phyloP scores from a whole-genome alignment of 1,140 invertebrate genomes.

The Agraylea sexmaculata region DNA sequence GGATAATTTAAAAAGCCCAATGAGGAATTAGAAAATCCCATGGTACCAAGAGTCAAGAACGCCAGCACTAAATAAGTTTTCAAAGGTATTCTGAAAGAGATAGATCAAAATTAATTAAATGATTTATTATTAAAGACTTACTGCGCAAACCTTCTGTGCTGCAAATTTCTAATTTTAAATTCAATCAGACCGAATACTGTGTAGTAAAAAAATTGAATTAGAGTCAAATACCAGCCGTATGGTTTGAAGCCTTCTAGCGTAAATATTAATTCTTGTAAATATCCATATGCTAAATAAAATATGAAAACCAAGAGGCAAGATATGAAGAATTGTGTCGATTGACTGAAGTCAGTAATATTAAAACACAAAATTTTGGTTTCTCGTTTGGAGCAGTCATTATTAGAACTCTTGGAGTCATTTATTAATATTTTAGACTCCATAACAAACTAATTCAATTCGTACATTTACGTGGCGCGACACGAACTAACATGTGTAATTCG shows the following conservation, averaged over 20 bases:
- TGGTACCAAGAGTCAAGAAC: constrained; percentile 81
- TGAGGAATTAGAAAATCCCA: constrained; percentile 92
- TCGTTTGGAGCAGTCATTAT: constrained; percentile 12
- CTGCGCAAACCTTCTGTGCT: constrained; percentile 46
- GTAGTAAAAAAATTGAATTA: constrained; percentile 85
- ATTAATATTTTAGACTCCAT: constrained; percentile 11
- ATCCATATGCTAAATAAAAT: constrained; percentile 84
- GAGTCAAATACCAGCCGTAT: constrained; percentile 85
- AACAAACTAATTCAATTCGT: background rate
- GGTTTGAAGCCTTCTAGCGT: constrained; percentile 76
- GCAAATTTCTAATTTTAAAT: constrained; percentile 50
- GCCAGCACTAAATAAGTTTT: constrained; percentile 71
- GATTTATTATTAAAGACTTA: constrained; percentile 5
- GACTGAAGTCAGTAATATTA: constrained; percentile 54
- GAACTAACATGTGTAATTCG: background rate
- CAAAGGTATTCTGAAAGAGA: constrained; percentile 66
- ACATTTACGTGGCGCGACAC: background rate
- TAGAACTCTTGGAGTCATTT: background rate
- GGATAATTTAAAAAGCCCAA: constrained; percentile 95
- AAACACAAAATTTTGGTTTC: constrained; percentile 59
- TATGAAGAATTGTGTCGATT: constrained; percentile 59
- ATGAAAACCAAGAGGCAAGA: constrained; percentile 72
- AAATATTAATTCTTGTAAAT: constrained; percentile 89
- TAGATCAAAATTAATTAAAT: constrained; percentile 16
- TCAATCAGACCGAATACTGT: constrained; percentile 70